Evolutionary conservation across 2,888 invertebrate species (phyloP).

Genomic region (Ectobius pallidus): DNA sequence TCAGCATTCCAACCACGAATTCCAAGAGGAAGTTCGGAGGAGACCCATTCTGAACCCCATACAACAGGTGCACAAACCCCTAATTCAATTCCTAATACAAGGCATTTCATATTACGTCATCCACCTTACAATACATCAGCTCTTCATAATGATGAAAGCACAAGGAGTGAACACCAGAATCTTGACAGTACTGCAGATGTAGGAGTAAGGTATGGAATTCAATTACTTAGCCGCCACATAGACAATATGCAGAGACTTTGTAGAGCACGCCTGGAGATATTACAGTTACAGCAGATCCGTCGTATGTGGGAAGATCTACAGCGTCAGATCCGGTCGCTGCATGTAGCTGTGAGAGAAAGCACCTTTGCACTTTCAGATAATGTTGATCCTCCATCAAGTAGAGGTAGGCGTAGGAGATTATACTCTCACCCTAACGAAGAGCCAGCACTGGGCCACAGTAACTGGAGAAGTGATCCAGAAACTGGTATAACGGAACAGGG

Average conservation of each 20-base stretch:
- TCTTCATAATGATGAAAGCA: neutral
- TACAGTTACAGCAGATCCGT: conserved; percentile 64
- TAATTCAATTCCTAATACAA: neutral
- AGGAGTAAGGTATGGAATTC: conserved; percentile 50
- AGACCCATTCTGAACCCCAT: neutral
- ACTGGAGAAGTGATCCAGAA: neutral
- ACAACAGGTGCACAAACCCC: neutral
- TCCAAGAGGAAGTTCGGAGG: neutral
- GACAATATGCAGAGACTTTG: conserved; percentile 53
- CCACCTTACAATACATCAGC: neutral
- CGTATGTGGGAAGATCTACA: conserved; percentile 69
- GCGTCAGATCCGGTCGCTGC: conserved; percentile 62
- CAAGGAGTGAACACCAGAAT: neutral
- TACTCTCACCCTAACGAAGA: neutral
- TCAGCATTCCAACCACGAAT: conserved; percentile 53
- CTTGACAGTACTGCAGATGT: conserved; percentile 29
- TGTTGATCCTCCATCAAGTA: neutral
- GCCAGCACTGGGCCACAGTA: neutral
- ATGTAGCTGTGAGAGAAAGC: conserved; percentile 56
- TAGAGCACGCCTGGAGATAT: conserved; percentile 51
- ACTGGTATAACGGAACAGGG: neutral
- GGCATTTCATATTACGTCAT: neutral
- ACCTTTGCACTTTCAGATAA: neutral
- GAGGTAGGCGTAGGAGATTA: neutral
- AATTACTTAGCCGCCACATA: conserved; percentile 51